Evolutionary conservation across 1,140 invertebrate genomes (phyloP).

Genomic region (Acromyrmex echinatior): DNA sequence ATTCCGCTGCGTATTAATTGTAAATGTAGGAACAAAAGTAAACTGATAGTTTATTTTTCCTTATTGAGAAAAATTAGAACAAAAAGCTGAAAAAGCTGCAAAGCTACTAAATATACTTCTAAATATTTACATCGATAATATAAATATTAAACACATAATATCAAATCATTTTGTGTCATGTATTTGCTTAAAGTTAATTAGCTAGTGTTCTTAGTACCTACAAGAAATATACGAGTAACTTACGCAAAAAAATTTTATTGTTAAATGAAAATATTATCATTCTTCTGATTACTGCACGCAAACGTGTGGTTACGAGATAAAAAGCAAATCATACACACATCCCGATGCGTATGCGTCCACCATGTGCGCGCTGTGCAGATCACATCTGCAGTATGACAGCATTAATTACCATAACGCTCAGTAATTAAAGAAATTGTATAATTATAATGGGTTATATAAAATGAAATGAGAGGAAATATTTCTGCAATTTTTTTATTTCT

Average conservation of each 20-base stretch:
- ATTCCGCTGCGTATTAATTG: not conserved
- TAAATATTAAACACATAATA: not conserved
- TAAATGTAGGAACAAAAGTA: not conserved
- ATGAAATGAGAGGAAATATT: not conserved
- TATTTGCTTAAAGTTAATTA: not conserved
- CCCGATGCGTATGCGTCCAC: slow-evolving; percentile 9
- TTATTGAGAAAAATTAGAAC: not conserved
- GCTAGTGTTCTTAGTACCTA: not conserved
- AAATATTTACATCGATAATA: not conserved
- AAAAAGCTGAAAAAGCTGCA: not conserved
- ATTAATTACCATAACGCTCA: slow-evolving; percentile 35
- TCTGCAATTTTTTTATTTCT: not conserved
- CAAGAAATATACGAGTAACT: not conserved
- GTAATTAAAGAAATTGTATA: slow-evolving; percentile 15
- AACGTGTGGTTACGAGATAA: slow-evolving; percentile 36
- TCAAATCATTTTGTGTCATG: not conserved
- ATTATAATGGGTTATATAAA: no score
- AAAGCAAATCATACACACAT: not conserved
- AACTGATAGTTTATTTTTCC: not conserved
- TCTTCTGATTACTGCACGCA: not conserved
- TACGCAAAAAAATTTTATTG: not conserved
- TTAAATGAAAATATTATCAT: not conserved
- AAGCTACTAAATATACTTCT: no score
- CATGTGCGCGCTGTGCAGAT: slow-evolving; percentile 28
- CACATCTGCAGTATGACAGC: slow-evolving; percentile 46